Evolutionary conservation across 2,888 invertebrate species (phyloP).

Genomic region (Xiphydria camelus): DNA sequence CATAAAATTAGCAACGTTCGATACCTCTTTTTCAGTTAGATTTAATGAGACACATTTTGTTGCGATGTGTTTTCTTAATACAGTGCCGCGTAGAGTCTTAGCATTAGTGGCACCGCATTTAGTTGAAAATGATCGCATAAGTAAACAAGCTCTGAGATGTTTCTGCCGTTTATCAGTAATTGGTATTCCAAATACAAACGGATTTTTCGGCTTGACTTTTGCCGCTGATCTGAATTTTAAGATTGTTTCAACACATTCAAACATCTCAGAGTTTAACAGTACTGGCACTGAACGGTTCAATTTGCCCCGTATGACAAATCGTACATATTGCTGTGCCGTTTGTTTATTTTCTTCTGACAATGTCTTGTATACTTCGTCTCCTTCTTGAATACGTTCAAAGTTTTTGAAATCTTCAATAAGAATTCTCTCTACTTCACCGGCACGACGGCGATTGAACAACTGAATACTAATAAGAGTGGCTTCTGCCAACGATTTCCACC

Average conservation of each 20-base stretch:
- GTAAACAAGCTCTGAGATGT: constrained; percentile 29
- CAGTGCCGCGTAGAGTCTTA: constrained; percentile 23
- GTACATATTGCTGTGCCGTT: constrained; percentile 11
- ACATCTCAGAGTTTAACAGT: constrained; percentile 16
- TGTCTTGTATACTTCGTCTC: too few relatives aligned
- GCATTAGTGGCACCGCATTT: constrained; percentile 31
- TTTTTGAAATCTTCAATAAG: constrained; percentile 4
- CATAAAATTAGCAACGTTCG: too few relatives aligned
- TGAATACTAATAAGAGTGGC: constrained; percentile 8
- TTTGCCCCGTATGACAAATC: constrained; percentile 25
- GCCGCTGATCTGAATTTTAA: constrained; percentile 12
- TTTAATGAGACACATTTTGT: constrained; percentile 22
- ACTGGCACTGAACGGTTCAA: constrained; percentile 21
- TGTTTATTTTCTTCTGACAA: background rate
- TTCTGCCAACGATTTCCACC: constrained; percentile 9
- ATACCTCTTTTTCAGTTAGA: constrained; percentile 18
- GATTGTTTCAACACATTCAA: constrained; percentile 17
- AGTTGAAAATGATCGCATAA: constrained; percentile 27
- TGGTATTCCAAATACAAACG: constrained; percentile 22
- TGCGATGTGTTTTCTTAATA: constrained; percentile 27
- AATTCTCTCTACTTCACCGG: constrained; percentile 11
- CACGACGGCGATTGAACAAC: constrained; percentile 16
- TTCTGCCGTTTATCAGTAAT: constrained; percentile 8
- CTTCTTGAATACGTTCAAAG: constrained; percentile 7
- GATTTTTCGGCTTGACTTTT: constrained; percentile 15